phyloP scores from a whole-genome alignment of 2,888 invertebrate genomes.

The Ramazzottius varieornatus region DNA sequence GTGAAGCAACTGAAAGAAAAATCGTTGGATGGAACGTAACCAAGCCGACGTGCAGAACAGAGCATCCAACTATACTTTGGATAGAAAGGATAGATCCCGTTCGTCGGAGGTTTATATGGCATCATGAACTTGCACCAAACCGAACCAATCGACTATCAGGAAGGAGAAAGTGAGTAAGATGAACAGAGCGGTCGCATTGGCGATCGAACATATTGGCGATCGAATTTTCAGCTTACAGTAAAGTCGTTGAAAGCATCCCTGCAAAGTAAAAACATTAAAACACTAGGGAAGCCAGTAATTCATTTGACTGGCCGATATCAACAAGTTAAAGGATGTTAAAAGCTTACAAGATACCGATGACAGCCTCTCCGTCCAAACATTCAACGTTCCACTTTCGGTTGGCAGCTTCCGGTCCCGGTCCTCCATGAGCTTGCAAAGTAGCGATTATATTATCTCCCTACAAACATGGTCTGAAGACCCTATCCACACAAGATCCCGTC shows the following conservation, averaged over 20 bases:
- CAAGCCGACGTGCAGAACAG: too few relatives aligned
- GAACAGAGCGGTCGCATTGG: too few relatives aligned
- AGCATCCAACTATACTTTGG: neutral
- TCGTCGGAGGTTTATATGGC: neutral
- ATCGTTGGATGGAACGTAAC: too few relatives aligned
- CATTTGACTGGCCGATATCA: too few relatives aligned
- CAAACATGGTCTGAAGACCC: neutral
- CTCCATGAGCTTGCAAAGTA: neutral
- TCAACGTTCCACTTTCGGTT: neutral
- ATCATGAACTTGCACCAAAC: conserved; percentile 2
- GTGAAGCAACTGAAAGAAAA: neutral
- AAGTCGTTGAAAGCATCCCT: too few relatives aligned
- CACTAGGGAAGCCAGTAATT: too few relatives aligned
- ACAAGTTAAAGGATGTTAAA: too few relatives aligned
- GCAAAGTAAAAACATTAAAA: too few relatives aligned
- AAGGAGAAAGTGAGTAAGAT: too few relatives aligned
- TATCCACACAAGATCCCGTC: neutral
- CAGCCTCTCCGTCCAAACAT: neutral
- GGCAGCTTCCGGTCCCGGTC: neutral
- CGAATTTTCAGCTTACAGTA: too few relatives aligned
- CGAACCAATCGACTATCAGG: neutral
- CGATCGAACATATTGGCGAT: too few relatives aligned
- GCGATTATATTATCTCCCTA: neutral
- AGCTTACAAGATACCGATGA: too few relatives aligned
- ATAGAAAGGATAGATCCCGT: neutral